These are phyloP conservation scores for Oreonectes daqikongensis DNA, from an alignment of 2,797 vertebrate species.

Conservation along the genomic window DNA sequence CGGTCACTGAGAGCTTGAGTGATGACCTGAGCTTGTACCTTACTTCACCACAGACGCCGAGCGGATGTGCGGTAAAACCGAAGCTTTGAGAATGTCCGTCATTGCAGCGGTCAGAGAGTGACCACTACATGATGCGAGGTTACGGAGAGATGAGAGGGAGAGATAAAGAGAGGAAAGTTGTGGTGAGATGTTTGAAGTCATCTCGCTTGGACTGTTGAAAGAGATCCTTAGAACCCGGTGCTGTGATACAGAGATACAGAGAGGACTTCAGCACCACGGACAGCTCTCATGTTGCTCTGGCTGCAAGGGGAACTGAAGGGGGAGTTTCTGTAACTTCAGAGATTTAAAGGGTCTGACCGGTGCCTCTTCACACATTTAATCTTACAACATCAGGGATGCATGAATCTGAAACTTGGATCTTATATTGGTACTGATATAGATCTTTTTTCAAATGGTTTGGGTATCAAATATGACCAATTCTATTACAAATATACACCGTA, in stretches of 20 bases:
- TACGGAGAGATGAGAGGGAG: constrained; percentile 35
- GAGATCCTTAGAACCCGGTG: constrained; percentile 18
- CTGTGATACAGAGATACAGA: constrained; percentile 25
- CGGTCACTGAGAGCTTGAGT: constrained; percentile 58
- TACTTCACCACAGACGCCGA: constrained; percentile 36
- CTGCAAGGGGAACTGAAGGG: background rate
- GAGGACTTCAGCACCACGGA: constrained; percentile 38
- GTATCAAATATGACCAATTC: background rate
- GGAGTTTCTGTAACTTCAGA: background rate
- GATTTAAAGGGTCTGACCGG: background rate
- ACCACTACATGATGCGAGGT: constrained; percentile 43
- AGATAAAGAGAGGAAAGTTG: constrained; percentile 46
- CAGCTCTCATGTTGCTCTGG: constrained; percentile 14
- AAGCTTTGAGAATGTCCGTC: constrained; percentile 56
- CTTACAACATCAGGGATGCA: background rate
- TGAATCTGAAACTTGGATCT: background rate
- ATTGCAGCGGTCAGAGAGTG: constrained; percentile 53
- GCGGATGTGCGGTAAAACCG: constrained; percentile 33
- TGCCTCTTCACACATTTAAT: constrained; percentile 5
- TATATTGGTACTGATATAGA: background rate
- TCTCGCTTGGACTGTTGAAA: constrained; percentile 39
- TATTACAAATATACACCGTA: too few relatives aligned
- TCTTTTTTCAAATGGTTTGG: background rate
- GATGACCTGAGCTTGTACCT: constrained; percentile 51
- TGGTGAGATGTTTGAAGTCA: constrained; percentile 36